A percentile compares a stretch with the other conserved stretches of the same genome.
These are phyloP conservation scores for Coenobita brevimanus DNA, from an alignment of 1,140 invertebrate genomes.

Conservation along the genomic window DNA sequence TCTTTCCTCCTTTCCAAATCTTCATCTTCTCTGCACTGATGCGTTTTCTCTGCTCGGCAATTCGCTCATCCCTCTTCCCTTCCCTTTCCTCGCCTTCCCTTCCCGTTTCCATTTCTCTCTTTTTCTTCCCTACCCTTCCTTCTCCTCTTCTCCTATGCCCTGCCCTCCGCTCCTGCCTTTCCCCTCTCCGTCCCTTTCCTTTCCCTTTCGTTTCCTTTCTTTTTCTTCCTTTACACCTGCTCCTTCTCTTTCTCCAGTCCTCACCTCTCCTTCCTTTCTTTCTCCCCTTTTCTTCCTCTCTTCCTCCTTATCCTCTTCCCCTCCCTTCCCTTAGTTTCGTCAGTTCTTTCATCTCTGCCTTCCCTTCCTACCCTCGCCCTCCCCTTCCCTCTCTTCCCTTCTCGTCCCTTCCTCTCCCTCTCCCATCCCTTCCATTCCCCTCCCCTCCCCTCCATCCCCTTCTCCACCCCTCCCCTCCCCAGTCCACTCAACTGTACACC, in stretches of 20 bases:
- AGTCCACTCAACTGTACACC: no score
- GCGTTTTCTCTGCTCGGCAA: neutral
- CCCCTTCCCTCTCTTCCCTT: neutral
- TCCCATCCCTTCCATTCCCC: neutral
- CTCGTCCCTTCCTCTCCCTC: neutral
- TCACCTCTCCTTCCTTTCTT: neutral
- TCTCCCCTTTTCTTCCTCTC: neutral
- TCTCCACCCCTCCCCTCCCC: no score
- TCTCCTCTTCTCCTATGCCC: neutral
- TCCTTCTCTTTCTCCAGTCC: neutral
- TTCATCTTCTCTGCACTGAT: neutral
- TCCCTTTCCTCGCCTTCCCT: neutral
- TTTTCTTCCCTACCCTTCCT: neutral
- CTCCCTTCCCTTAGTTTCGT: neutral
- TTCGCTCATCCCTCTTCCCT: neutral
- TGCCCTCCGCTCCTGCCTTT: neutral
- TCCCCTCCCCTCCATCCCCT: neutral
- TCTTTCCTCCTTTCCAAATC: neutral
- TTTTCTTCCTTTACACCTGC: neutral
- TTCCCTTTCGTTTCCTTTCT: neutral
- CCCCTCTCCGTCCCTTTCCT: neutral
- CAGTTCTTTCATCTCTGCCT: neutral
- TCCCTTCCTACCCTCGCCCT: neutral
- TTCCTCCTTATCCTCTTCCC: neutral
- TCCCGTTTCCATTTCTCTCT: no score